Evolutionary conservation across 2,888 invertebrate genomes (phyloP), one percentile per base, ranked within the genome.

Genomic region (Trilocha varians): DNA sequence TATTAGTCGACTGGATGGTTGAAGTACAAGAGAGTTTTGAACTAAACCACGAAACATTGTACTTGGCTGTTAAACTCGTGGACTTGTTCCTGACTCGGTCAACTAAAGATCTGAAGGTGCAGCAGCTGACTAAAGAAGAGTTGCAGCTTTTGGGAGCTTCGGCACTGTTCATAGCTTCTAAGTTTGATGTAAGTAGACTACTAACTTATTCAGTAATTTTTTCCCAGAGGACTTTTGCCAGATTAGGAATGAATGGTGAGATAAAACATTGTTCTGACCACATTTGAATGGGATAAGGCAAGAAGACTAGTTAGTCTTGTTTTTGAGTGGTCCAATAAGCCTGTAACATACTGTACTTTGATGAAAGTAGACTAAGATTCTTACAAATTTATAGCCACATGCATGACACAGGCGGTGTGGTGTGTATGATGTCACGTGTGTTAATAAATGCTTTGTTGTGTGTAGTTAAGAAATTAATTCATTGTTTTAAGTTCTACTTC

Each of bases 1-100:
- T 98, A 15, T 89, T 99, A 2, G 93, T 99, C 0, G 99, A 99
- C 80, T 99, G 99, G 99, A 94, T 99, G 94, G 98, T 99, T 35
- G 98, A 99, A 70, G 94, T 98, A 8, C 98, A 98, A 85, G 97
- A 97, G 77, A 94, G 93, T 49, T 99, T 99, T 72, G 99, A 99
- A 76, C 88, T 99, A 32, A 99, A 99, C 79, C 99, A 99, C 65
- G 99, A 99, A 85, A 99, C 99, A 0, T 85, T 99, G 5, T 99
- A 99, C 78, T 87, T 98, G 70, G 97, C 96, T 16, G 97, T 99
- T 11, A 99, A 98, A 85, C 84, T 99, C 53, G 94, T 98, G 3
- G 99, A 99, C 77, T 80, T 94, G 49, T 99, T 92, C 79, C 87
- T 98, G 40, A 74, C 82, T 2, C 59, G 57, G 40, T 80, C 83